Evolutionary conservation across 1,140 invertebrate genomes (phyloP).

Genomic region (Oryzaephilus surinamensis): DNA sequence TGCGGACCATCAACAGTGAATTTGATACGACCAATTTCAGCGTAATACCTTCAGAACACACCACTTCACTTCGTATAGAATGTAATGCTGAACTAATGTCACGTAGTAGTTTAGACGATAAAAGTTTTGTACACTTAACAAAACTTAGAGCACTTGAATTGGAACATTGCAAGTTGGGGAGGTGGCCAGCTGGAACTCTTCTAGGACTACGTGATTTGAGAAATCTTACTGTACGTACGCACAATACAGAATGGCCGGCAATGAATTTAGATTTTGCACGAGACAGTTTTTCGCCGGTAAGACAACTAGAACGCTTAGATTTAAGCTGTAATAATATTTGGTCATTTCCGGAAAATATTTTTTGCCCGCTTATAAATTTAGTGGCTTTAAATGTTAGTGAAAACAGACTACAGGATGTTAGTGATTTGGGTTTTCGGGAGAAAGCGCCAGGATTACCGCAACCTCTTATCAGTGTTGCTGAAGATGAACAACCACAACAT

Average conservation of each 20-base stretch:
- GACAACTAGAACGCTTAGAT: constrained; percentile 70
- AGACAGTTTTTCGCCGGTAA: constrained; percentile 58
- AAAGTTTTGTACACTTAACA: constrained; percentile 67
- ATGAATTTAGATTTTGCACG: constrained; percentile 66
- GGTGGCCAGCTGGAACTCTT: constrained; percentile 63
- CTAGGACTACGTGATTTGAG: constrained; percentile 61
- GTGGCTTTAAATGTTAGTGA: constrained; percentile 68
- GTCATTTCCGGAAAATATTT: constrained; percentile 73
- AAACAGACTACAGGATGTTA: constrained; percentile 74
- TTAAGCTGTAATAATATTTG: constrained; percentile 81
- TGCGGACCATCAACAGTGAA: constrained; percentile 69
- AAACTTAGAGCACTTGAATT: constrained; percentile 66
- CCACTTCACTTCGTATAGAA: constrained; percentile 63
- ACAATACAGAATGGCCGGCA: constrained; percentile 65
- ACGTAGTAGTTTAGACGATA: constrained; percentile 59
- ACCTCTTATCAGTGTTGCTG: constrained; percentile 50
- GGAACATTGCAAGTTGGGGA: constrained; percentile 73
- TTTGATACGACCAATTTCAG: constrained; percentile 80
- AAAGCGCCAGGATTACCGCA: constrained; percentile 43
- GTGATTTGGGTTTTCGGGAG: constrained; percentile 65
- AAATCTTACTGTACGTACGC: constrained; percentile 70
- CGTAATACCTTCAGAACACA: constrained; percentile 72
- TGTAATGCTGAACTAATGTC: constrained; percentile 67
- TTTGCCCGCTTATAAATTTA: constrained; percentile 70
- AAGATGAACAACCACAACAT: constrained; percentile 35